Conservation (phyloP, 2,113 vertebrate species). For the Mobula birostris region DNA sequence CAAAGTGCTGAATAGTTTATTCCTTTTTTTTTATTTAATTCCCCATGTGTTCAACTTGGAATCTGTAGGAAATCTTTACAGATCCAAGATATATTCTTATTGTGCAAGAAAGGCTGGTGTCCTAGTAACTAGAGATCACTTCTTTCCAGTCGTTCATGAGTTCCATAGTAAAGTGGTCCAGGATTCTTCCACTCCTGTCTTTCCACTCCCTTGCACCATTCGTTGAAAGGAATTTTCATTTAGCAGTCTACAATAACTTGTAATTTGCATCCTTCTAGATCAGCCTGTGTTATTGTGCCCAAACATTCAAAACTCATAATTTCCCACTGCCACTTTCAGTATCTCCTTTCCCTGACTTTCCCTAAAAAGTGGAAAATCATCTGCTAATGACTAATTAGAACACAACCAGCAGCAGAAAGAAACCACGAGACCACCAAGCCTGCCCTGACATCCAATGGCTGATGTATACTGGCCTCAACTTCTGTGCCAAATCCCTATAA, state of each 20-base stretch:
- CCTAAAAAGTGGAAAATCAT: neutral
- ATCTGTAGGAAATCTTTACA: neutral
- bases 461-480: too few species aligned
- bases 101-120: neutral
- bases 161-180: neutral
- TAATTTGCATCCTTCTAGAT: neutral
- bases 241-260: too few species aligned
- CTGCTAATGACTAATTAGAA: neutral
- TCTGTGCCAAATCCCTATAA: too few species aligned
- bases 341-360: neutral
- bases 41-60: too few species aligned
- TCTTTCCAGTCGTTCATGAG: neutral
- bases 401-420: too few species aligned
- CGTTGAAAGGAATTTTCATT: too few species aligned
- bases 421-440: too few species aligned
- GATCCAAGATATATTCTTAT: neutral
- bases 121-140: neutral
- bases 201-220: too few species aligned
- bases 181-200: neutral
- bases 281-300: neutral
- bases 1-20: too few species aligned
- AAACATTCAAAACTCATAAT: too few species aligned
- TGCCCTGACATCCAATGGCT: too few species aligned
- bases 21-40: too few species aligned
- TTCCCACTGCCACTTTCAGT: neutral